phyloP scores from a whole-genome alignment of 2,888 invertebrate species.

The Chorisops tibialis region DNA sequence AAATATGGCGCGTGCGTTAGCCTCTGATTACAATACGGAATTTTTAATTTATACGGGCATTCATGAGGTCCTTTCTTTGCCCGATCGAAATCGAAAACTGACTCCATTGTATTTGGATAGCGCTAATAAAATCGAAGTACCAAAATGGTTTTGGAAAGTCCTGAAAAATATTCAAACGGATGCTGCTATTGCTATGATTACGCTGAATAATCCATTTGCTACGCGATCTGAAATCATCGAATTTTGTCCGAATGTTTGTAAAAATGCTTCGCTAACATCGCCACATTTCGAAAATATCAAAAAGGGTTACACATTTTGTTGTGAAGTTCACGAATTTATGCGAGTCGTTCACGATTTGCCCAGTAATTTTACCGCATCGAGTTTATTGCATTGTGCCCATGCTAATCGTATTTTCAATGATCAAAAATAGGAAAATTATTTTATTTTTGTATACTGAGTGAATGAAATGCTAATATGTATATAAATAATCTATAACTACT shows the following conservation, averaged over 20 bases:
- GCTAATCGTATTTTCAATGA: conserved; percentile 6
- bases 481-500: too few relatives aligned
- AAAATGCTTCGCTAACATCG: conserved; percentile 31
- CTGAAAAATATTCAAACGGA: conserved; percentile 47
- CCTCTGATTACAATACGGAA: conserved; percentile 44
- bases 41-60: conserved; percentile 53
- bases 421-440: background rate
- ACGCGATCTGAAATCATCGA: conserved; percentile 30
- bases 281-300: conserved; percentile 31
- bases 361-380: conserved; percentile 14
- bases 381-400: conserved; percentile 4
- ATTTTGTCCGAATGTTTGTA: conserved; percentile 39
- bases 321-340: conserved; percentile 27
- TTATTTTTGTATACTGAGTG: too few relatives aligned
- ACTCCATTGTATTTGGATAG: conserved; percentile 46
- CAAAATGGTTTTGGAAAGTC: conserved; percentile 54
- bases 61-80: conserved; percentile 49
- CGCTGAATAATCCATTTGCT: conserved; percentile 54
- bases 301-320: conserved; percentile 41
- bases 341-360: conserved; percentile 27
- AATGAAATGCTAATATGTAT: too few relatives aligned
- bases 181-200: conserved; percentile 54
- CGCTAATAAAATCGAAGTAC: conserved; percentile 48
- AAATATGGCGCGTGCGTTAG: conserved; percentile 47
- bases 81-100: conserved; percentile 42